Conservation (phyloP, 2,888 invertebrate genomes). For the Ommatoiulus sabulosus region DNA sequence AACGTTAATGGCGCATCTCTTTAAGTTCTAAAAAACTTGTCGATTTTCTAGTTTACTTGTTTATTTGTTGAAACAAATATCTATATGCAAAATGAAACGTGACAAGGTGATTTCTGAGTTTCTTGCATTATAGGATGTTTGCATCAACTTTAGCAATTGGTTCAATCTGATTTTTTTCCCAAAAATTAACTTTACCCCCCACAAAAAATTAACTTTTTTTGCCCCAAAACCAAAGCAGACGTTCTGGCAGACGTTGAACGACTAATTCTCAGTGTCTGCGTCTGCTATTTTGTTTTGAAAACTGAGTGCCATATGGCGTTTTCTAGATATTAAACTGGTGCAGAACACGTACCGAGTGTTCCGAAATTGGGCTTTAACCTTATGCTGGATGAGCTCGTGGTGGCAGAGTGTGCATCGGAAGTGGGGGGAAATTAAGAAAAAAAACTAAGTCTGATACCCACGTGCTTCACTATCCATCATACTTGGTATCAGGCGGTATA, state of each 20-base stretch:
- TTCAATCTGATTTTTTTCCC: no score
- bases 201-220: no score
- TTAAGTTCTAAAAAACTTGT: no score
- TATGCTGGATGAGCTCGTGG: not conserved
- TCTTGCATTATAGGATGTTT: no score
- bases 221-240: not conserved
- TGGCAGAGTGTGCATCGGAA: slow-evolving; percentile 30
- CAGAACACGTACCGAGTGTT: no score
- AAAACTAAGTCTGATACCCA: slow-evolving; percentile 30
- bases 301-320: not conserved
- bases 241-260: not conserved
- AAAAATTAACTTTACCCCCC: no score
- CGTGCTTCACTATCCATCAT: slow-evolving; percentile 40
- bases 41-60: no score
- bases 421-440: not conserved
- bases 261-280: not conserved
- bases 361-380: slow-evolving; percentile 1
- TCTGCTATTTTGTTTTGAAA: slow-evolving; percentile 25
- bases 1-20: no score
- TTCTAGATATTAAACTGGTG: slow-evolving; percentile 23
- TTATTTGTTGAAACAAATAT: no score
- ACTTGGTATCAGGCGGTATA: slow-evolving; percentile 6
- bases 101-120: no score
- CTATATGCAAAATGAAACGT: no score
- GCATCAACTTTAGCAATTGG: no score